Evolutionary conservation across 1,140 invertebrate species (phyloP).

Genomic region (Microplitis mediator): DNA sequence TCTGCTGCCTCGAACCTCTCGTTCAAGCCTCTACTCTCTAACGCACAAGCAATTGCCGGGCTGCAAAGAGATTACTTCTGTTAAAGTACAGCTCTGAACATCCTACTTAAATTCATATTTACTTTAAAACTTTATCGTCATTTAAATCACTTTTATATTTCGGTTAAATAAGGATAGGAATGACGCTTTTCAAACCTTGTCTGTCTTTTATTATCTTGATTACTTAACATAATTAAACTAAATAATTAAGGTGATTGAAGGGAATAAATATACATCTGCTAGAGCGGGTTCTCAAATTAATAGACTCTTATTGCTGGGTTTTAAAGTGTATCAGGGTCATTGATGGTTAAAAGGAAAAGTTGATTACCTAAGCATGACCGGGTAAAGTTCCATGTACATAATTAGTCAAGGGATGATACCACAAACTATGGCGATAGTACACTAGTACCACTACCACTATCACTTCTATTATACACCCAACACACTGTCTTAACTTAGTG

Average conservation of each 20-base stretch:
- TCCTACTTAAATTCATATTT: conserved; percentile 9
- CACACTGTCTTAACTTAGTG: background rate
- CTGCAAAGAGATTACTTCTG: conserved; percentile 42
- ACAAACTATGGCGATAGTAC: background rate
- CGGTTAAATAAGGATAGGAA: too few relatives aligned
- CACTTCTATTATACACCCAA: conserved; percentile 19
- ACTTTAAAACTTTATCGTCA: background rate
- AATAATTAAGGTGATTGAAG: conserved; percentile 5
- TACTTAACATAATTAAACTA: background rate
- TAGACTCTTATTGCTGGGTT: background rate
- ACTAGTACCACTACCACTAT: conserved; percentile 20
- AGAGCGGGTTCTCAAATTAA: background rate
- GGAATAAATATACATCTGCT: too few relatives aligned
- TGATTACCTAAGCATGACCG: conserved; percentile 5
- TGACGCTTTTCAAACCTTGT: too few relatives aligned
- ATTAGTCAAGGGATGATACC: conserved; percentile 11
- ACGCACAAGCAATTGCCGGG: conserved; percentile 24
- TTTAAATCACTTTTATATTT: background rate
- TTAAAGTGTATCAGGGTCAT: conserved; percentile 8
- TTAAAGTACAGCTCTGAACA: conserved; percentile 38
- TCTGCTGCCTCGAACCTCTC: conserved; percentile 4
- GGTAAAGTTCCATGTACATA: conserved; percentile 7
- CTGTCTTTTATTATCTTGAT: background rate
- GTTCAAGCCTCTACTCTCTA: background rate
- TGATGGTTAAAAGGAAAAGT: conserved; percentile 12